A percentile compares a stretch with the other conserved stretches of the same genome.
Conservation (phyloP, 30 jellyfish, hydroid and myxozoan species). For the Turritopsis rubra region DNA sequence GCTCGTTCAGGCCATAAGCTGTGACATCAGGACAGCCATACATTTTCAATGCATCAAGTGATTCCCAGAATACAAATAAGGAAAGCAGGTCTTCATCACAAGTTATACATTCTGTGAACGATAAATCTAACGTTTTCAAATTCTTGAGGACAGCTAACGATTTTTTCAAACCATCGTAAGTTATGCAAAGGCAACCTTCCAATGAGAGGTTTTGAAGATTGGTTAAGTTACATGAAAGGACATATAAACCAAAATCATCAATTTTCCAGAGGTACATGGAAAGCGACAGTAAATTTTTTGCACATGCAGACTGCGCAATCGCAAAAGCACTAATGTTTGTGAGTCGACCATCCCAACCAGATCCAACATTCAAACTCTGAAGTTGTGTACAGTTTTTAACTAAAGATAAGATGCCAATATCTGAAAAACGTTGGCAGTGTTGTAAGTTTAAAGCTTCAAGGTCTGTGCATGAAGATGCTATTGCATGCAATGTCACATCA, state of each 20-base stretch:
- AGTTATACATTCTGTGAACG: constrained; percentile 11
- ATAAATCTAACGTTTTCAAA: background rate
- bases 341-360: constrained; percentile 9
- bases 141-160: background rate
- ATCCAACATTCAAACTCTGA: constrained; percentile 5
- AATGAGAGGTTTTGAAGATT: background rate
- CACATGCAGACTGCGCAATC: constrained; percentile 11
- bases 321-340: background rate
- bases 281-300: background rate
- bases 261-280: constrained; percentile 1
- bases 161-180: constrained; percentile 8
- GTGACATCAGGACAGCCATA: background rate
- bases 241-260: constrained; percentile 11
- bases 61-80: background rate
- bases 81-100: background rate
- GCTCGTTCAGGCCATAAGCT: background rate
- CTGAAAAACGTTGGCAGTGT: background rate
- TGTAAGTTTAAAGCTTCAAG: constrained; percentile 2
- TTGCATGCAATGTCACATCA: constrained; percentile 7
- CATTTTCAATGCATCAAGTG: background rate
- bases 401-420: background rate
- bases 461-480: constrained; percentile 7
- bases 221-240: background rate
- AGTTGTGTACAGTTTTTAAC: background rate
- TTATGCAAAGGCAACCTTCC: background rate